Evolutionary conservation across 2,888 invertebrate genomes (phyloP), one percentile per base, ranked within the genome.

Genomic region (Stenoptilia bipunctidactyla): DNA sequence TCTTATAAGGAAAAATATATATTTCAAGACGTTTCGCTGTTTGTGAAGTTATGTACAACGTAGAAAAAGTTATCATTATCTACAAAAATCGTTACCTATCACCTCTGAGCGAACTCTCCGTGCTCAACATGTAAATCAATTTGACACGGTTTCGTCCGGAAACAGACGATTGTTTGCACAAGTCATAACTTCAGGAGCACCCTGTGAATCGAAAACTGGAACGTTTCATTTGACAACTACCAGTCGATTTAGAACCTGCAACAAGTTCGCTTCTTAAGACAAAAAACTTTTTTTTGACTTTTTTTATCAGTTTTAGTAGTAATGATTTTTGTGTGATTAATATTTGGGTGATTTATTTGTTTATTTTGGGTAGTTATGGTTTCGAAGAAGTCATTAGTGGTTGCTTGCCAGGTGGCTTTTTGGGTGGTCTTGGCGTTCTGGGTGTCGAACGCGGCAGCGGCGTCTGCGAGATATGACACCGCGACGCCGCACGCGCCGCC

Each of bases 401-500:
- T 20, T 8, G 20, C 8, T 20, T 3, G 65, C 38, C 77, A 79
- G 38, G 69, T 66, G 44, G 15, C 71, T 42, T 61, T 77, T 51
- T 66, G 71, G 65, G 66, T 61, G 39, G 53, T 75, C 27, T 70
- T 69, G 52, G 50, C 77, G 27, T 72, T 76, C 12, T 13, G 13
- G 34, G 34, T 13, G 76, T 73, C 73, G 59, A 64, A 64, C 52
- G 66, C 66, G 49, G 66, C 65, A 49, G 70, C 61, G 15, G 76
- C 74, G 2, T 63, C 63, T 1, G 49, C 57, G 38, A 63, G 65
- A 27, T 80, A 77, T 58, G 75, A 76, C 52, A 68, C 74, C 4
- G 83, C 82, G 42, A 83, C 83, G 45, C 82, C 83, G 30, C 58
- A 77, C 48, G 52, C 76, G 37, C 74, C 75, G 47, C 65, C 67